A percentile compares a stretch with the other conserved stretches of the same genome.
phyloP scores from a whole-genome alignment of 2,888 invertebrate genomes.

The Agrochola litura region DNA sequence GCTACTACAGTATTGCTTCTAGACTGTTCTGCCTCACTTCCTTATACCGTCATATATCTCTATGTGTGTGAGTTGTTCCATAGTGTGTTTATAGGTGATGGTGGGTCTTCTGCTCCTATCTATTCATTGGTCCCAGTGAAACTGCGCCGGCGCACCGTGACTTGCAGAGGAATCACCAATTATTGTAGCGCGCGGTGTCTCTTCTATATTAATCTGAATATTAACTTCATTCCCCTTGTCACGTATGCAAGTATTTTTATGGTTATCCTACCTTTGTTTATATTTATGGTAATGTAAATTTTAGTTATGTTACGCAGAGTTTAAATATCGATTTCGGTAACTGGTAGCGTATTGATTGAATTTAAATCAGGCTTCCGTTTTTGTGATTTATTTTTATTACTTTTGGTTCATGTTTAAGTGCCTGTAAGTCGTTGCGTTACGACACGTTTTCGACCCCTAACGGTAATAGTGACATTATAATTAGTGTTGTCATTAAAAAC shows the following conservation, averaged over 20 bases:
- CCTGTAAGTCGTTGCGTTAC: conserved; percentile 1
- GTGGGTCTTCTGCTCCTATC: conserved; percentile 42
- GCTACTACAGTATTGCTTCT: not conserved
- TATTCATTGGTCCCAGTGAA: conserved; percentile 66
- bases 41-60: not conserved
- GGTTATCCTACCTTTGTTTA: conserved; percentile 70
- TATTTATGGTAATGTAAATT: conserved; percentile 65
- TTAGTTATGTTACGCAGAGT: conserved; percentile 60
- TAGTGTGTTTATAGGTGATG: not conserved
- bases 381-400: conserved; percentile 50
- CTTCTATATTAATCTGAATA: conserved; percentile 82
- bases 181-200: conserved; percentile 69
- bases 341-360: conserved; percentile 54
- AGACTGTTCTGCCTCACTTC: not conserved
- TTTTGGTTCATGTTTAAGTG: conserved; percentile 14
- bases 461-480: conserved; percentile 18
- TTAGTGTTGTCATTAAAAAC: conserved; percentile 7
- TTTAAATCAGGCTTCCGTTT: conserved; percentile 60
- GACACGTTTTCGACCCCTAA: conserved; percentile 12
- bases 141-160: conserved; percentile 82
- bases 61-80: not conserved
- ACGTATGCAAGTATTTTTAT: conserved; percentile 69
- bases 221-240: conserved; percentile 74
- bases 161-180: conserved; percentile 84
- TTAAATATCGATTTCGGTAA: conserved; percentile 68